Evolutionary conservation across 2,888 invertebrate species (phyloP).

Genomic region (Salpingus planirostris): DNA sequence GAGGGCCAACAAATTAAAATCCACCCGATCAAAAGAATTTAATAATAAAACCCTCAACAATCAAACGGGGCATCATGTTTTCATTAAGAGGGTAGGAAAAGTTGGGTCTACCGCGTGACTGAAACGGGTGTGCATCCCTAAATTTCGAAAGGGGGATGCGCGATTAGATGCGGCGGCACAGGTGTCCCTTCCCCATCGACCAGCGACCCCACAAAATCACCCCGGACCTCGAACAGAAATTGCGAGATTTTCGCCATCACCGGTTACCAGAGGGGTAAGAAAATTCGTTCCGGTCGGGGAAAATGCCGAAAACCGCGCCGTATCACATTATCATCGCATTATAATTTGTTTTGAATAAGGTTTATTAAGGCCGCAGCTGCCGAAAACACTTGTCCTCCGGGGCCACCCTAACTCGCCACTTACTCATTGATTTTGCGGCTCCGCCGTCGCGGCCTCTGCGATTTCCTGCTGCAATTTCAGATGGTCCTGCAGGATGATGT

Average conservation of each 20-base stretch:
- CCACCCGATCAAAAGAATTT: slow-evolving; percentile 11
- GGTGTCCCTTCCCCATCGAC: too few relatives aligned
- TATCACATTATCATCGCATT: too few relatives aligned
- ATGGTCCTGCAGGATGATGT: slow-evolving; percentile 32
- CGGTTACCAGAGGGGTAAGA: slow-evolving; percentile 11
- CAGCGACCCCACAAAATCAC: slow-evolving; percentile 4
- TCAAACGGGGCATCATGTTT: slow-evolving; percentile 16
- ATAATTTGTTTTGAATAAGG: slow-evolving; percentile 18
- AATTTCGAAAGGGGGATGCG: slow-evolving; percentile 14
- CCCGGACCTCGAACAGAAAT: slow-evolving; percentile 2
- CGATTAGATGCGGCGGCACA: slow-evolving; percentile 27
- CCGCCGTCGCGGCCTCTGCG: too few relatives aligned
- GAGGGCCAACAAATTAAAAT: slow-evolving; percentile 8
- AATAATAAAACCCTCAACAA: slow-evolving; percentile 15
- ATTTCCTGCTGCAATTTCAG: slow-evolving; percentile 31
- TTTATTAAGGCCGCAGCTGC: slow-evolving; percentile 10
- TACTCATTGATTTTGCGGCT: neutral
- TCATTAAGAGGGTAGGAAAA: slow-evolving; percentile 17
- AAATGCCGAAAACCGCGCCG: slow-evolving; percentile 3
- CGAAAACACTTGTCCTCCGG: too few relatives aligned
- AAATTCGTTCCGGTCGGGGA: slow-evolving; percentile 7
- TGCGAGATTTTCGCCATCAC: slow-evolving; percentile 3
- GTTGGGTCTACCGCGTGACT: slow-evolving; percentile 21
- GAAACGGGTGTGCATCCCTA: slow-evolving; percentile 16
- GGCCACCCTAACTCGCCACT: neutral